A percentile compares a stretch with the other conserved stretches of the same genome.
phyloP scores from a whole-genome alignment of 2,888 invertebrate genomes.

The Pterobdella sp. region DNA sequence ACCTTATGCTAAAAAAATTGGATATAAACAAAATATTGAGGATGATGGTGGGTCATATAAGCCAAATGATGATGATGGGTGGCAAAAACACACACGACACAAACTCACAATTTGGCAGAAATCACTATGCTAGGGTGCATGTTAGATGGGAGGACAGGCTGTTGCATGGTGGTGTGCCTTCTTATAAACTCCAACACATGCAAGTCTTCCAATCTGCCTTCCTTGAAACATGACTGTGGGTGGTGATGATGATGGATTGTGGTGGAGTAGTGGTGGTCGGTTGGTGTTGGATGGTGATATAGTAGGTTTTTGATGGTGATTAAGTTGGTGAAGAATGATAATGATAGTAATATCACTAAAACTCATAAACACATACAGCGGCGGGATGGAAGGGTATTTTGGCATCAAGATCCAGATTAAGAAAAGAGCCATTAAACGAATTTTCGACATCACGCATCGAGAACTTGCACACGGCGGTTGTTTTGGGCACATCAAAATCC shows the following conservation, averaged over 20 bases:
- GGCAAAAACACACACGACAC: background rate
- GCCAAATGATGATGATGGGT: background rate
- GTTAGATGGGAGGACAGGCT: background rate
- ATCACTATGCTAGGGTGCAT: background rate
- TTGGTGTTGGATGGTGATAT: background rate
- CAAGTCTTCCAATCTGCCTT: background rate
- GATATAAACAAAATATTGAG: too few relatives aligned
- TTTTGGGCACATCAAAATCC: background rate
- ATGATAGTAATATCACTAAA: background rate
- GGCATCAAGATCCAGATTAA: background rate
- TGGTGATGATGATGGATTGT: background rate
- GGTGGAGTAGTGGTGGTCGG: background rate
- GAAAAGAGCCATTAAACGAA: background rate
- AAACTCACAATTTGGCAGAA: background rate
- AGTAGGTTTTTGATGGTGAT: background rate
- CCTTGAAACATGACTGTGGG: background rate
- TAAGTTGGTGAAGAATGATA: background rate
- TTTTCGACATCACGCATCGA: background rate
- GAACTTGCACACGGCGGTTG: background rate
- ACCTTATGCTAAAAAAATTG: too few relatives aligned
- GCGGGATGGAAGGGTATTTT: slow-evolving; percentile 1
- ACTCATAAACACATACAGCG: background rate
- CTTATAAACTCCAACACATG: background rate
- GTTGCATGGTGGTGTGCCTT: background rate
- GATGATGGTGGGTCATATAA: too few relatives aligned